These are phyloP conservation scores for Stenolophus ochropezus DNA, from an alignment of 2,888 invertebrate genomes.

Conservation along the genomic window DNA sequence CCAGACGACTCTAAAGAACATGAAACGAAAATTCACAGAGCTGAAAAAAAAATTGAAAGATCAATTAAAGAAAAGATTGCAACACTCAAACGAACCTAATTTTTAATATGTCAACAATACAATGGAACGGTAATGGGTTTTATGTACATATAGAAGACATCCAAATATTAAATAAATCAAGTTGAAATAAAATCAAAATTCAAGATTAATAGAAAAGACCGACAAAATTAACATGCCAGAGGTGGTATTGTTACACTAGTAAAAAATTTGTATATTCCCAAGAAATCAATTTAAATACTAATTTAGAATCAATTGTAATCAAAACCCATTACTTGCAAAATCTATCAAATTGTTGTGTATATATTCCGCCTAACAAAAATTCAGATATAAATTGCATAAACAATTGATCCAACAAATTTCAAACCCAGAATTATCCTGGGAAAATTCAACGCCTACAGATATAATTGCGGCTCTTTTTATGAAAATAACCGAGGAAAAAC, in stretches of 20 bases:
- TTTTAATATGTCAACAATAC: slow-evolving; percentile 25
- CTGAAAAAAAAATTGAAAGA: slow-evolving; percentile 14
- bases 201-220: slow-evolving; percentile 4
- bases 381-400: slow-evolving; percentile 42
- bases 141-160: slow-evolving; percentile 13
- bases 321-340: slow-evolving; percentile 7
- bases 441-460: slow-evolving; percentile 64
- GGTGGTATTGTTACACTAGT: slow-evolving; percentile 24
- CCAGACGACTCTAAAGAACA: slow-evolving; percentile 1
- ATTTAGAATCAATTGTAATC: slow-evolving; percentile 21
- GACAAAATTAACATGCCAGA: slow-evolving; percentile 17
- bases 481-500: slow-evolving; percentile 61
- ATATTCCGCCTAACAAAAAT: slow-evolving; percentile 52
- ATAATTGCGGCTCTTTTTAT: slow-evolving; percentile 61
- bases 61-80: not conserved
- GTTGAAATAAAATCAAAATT: slow-evolving; percentile 18
- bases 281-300: slow-evolving; percentile 20
- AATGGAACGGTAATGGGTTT: slow-evolving; percentile 43
- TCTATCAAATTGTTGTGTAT: slow-evolving; percentile 50
- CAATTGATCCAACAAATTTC: too few relatives aligned
- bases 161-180: slow-evolving; percentile 29
- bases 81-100: not conserved
- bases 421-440: slow-evolving; percentile 64
- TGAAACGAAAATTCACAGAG: not conserved
- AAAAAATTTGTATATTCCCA: slow-evolving; percentile 11